Conservation (phyloP, 1,140 invertebrate genomes). For the Micrasema minimum region DNA sequence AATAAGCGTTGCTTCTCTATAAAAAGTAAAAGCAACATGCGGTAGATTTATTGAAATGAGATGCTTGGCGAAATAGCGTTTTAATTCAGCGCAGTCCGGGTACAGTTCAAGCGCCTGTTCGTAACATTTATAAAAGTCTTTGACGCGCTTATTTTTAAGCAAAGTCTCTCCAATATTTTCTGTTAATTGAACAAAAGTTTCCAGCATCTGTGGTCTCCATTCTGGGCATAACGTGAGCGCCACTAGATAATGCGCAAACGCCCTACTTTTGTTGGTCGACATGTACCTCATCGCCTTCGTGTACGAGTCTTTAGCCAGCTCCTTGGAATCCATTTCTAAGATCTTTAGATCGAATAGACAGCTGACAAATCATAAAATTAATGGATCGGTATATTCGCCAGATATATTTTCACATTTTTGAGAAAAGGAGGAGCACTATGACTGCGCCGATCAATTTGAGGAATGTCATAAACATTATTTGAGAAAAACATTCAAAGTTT, state of each 20-base stretch:
- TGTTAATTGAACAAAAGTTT: conserved; percentile 57
- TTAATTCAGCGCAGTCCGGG: conserved; percentile 57
- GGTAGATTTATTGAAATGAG: conserved; percentile 58
- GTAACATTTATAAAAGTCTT: conserved; percentile 59
- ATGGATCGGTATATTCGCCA: not conserved
- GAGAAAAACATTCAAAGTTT: no score
- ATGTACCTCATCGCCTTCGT: conserved; percentile 11
- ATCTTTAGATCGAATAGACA: not conserved
- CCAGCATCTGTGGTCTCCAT: conserved; percentile 54
- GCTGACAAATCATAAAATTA: not conserved
- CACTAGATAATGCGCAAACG: conserved; percentile 58
- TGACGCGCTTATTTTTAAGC: conserved; percentile 53
- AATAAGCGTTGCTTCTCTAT: conserved; percentile 56
- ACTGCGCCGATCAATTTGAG: conserved; percentile 4
- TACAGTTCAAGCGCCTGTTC: conserved; percentile 56
- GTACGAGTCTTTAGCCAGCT: conserved; percentile 14
- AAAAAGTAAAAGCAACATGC: conserved; percentile 59
- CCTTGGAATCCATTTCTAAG: conserved; percentile 13
- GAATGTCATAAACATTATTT: conserved; percentile 1
- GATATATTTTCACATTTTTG: conserved; percentile 17
- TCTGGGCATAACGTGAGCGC: conserved; percentile 58
- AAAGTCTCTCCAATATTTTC: conserved; percentile 55
- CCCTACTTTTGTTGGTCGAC: conserved; percentile 54
- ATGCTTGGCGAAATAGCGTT: conserved; percentile 60
- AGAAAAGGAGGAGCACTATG: not conserved